Evolutionary conservation across 2,113 vertebrate species (phyloP).

Genomic region (Ammodramus savannarum): DNA sequence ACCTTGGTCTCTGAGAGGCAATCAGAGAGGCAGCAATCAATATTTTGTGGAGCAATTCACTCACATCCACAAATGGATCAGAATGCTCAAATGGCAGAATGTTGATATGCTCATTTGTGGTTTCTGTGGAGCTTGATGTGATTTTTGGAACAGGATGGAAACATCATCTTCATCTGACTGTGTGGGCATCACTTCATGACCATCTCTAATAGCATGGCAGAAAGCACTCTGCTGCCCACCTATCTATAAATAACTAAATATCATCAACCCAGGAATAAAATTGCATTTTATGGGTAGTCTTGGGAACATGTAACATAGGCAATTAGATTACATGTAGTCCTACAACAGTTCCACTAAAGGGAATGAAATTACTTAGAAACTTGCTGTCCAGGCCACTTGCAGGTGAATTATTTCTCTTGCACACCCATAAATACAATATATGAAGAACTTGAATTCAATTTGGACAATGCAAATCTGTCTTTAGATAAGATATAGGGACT

Average conservation of each 20-base stretch:
- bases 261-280: slow-evolving; percentile 11
- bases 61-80: background rate
- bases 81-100: background rate
- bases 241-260: slow-evolving; percentile 32
- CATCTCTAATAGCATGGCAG: background rate
- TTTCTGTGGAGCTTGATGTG: slow-evolving; percentile 17
- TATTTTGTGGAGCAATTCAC: background rate
- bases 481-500: background rate
- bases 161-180: slow-evolving; percentile 19
- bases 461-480: background rate
- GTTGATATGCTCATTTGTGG: background rate
- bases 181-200: background rate
- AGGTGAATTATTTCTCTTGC: background rate
- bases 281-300: slow-evolving; percentile 22
- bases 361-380: slow-evolving; percentile 43
- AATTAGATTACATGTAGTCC: slow-evolving; percentile 30
- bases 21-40: background rate
- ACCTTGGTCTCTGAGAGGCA: background rate
- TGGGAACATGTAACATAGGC: background rate
- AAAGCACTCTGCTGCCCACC: background rate
- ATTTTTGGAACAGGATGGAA: slow-evolving; percentile 9
- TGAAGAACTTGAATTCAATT: background rate
- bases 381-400: background rate
- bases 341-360: background rate
- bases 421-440: background rate